Conservation (phyloP, 2,113 vertebrate species). For the Coryphaenoides rupestris region DNA sequence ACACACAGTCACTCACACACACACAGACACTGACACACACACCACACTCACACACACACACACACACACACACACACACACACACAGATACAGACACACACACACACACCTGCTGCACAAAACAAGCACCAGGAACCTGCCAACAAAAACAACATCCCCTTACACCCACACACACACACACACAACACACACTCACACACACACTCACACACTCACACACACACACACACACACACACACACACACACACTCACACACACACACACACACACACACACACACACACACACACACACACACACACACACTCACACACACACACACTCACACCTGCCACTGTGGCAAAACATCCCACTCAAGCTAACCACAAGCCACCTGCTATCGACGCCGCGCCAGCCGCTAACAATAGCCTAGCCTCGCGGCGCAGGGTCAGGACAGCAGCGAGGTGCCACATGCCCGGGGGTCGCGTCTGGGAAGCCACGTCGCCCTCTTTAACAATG, state of each 20-base stretch:
- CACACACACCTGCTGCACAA: constrained; percentile 48
- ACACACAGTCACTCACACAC: too few relatives aligned
- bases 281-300: not conserved
- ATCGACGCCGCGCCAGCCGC: constrained; percentile 13
- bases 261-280: constrained; percentile 51
- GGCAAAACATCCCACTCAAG: constrained; percentile 55
- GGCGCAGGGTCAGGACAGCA: too few relatives aligned
- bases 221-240: not conserved
- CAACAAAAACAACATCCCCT: constrained; percentile 52
- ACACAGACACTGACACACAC: constrained; percentile 26
- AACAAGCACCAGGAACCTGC: constrained; percentile 44
- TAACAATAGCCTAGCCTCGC: too few relatives aligned
- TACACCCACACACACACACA: constrained; percentile 42
- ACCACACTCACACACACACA: too few relatives aligned
- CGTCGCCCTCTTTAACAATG: too few relatives aligned
- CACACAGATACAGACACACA: too few relatives aligned
- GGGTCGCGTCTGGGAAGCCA: too few relatives aligned
- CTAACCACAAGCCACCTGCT: constrained; percentile 47
- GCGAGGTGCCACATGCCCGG: too few relatives aligned
- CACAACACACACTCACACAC: constrained; percentile 6
- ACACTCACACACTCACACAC: constrained; percentile 6
- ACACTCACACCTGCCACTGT: too few relatives aligned
- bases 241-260: constrained; percentile 9
- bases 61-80: too few relatives aligned
- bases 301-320: constrained; percentile 8